phyloP scores from a whole-genome alignment of 2,113 vertebrate genomes.

The Ifrita kowaldi region DNA sequence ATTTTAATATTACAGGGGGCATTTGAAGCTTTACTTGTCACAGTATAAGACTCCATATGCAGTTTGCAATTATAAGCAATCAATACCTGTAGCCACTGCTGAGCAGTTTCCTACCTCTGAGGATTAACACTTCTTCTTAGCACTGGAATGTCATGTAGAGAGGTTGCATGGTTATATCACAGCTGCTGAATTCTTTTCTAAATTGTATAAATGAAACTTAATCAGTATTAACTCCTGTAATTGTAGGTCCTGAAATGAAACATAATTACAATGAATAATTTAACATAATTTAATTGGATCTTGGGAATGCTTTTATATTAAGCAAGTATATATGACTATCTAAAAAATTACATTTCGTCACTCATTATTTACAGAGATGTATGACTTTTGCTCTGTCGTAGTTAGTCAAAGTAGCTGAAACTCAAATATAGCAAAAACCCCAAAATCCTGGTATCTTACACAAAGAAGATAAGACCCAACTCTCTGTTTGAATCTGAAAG shows the following conservation, averaged over 20 bases:
- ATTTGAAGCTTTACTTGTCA: neutral
- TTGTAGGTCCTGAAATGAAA: neutral
- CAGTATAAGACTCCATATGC: neutral
- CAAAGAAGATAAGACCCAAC: neutral
- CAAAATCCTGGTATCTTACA: neutral
- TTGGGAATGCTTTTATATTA: neutral
- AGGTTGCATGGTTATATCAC: neutral
- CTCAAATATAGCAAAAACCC: neutral
- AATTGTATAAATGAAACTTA: neutral
- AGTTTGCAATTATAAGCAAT: neutral
- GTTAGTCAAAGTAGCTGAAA: neutral
- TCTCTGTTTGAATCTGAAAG: neutral
- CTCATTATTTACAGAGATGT: neutral
- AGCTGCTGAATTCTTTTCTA: neutral
- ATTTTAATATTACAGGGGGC: neutral
- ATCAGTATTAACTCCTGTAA: neutral
- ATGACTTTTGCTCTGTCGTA: neutral
- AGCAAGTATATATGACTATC: neutral
- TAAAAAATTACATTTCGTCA: neutral
- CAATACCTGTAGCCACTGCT: neutral
- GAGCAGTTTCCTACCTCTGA: neutral
- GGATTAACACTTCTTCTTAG: neutral
- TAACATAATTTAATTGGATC: neutral
- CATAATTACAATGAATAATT: constrained; percentile 38
- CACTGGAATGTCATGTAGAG: neutral